phyloP scores from a whole-genome alignment of 1,140 invertebrate species.

The Ylistrum balloti region DNA sequence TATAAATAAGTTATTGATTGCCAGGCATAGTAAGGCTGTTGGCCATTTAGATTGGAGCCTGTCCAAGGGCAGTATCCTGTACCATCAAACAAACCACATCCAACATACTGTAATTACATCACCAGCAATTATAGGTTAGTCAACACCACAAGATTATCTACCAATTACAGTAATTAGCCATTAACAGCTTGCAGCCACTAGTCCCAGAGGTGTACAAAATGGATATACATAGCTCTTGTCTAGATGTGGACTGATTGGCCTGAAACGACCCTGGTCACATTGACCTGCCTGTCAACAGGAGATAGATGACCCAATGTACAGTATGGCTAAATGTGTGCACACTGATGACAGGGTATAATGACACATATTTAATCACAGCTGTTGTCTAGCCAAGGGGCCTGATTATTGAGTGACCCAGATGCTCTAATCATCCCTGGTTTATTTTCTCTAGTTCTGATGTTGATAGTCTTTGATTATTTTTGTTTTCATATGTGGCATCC shows the following conservation, averaged over 20 bases:
- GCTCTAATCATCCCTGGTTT: no score
- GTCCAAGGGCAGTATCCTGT: no score
- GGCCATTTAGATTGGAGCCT: no score
- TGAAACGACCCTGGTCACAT: neutral
- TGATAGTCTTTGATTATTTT: no score
- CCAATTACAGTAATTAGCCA: neutral
- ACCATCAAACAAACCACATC: neutral
- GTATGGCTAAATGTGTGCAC: neutral
- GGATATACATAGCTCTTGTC: neutral
- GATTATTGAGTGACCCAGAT: neutral
- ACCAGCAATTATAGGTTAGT: neutral
- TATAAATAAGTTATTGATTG: no score
- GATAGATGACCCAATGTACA: neutral
- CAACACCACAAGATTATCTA: neutral
- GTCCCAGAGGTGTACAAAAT: neutral
- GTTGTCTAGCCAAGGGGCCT: neutral
- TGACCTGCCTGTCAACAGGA: slow-evolving; percentile 10
- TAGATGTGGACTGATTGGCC: neutral
- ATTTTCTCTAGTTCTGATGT: no score
- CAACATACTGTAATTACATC: neutral
- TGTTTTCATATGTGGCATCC: no score
- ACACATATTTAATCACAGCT: neutral
- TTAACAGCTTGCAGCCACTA: neutral
- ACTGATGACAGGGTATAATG: neutral
- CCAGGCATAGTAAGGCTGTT: no score